phyloP scores from a whole-genome alignment of 2,113 vertebrate species.

The Siphamia tubifer region DNA sequence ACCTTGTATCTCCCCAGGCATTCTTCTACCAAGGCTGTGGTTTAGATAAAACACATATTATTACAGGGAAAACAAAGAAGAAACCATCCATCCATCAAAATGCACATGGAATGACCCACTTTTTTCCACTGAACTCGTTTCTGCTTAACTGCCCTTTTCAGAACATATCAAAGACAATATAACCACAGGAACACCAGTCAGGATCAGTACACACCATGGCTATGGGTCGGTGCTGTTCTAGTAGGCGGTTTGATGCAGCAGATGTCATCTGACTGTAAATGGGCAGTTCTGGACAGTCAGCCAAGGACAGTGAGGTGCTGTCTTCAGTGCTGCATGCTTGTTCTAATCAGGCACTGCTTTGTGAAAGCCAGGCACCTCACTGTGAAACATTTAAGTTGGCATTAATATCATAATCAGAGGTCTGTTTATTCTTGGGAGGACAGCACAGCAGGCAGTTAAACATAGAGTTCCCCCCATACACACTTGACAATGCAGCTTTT shows the following conservation, averaged over 20 bases:
- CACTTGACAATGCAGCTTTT: background rate
- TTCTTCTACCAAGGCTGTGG: background rate
- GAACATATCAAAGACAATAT: background rate
- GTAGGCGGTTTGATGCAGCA: background rate
- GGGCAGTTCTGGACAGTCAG: background rate
- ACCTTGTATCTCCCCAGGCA: background rate
- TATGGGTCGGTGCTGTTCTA: background rate
- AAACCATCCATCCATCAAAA: background rate
- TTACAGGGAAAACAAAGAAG: background rate
- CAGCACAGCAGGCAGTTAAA: conserved; percentile 37
- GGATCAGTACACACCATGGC: background rate
- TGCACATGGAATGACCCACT: background rate
- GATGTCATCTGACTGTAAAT: conserved; percentile 27
- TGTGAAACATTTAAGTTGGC: conserved; percentile 42
- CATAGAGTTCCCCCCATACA: background rate
- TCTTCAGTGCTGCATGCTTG: background rate
- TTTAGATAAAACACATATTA: background rate
- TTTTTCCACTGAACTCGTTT: background rate
- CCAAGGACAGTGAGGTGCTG: conserved; percentile 7
- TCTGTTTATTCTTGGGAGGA: conserved; percentile 46
- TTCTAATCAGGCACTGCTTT: conserved; percentile 15
- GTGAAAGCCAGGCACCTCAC: conserved; percentile 15
- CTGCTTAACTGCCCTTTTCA: background rate
- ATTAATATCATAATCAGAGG: conserved; percentile 49
- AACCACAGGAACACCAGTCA: background rate